Base-by-base conservation (phyloP, 2,888 invertebrate genomes). In the Heteromyza rotundicornis region DNA sequence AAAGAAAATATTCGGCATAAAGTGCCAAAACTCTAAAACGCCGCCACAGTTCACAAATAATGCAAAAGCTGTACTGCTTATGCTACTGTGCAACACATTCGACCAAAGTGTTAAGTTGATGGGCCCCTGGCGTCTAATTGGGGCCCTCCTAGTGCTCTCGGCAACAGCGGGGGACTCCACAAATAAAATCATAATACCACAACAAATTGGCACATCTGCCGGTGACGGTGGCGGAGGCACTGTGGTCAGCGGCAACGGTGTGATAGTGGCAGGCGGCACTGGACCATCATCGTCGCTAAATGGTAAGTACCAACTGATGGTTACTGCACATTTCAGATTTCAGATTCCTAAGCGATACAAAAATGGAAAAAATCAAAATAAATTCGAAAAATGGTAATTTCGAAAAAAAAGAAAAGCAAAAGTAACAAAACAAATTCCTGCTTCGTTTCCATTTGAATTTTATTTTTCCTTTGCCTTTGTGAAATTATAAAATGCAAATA, bases 141-240 rank as follows among this genome's bases (percentile, higher is more conserved):
- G 82, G 74, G 82, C 80, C 81, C 83, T 83, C 79, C 80, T 83
- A 70, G 77, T 83, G 82, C 80, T 83, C 66, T 77, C 79, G 73
- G 80, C 81, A 75, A 82, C 80, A 73, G 79, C 78, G 80, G 82
- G 82, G 80, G 81, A 82, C 78, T 81, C 82, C 80, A 81, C 79
- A 68, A 81, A 80, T 63, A 78, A 78, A 71, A 78, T 81, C 68
- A 75, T 77, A 65, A 72, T 78, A 75, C 76, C 81, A 60, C 81
- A 76, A 58, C 67, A 66, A 68, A 65, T 57, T 68, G 19, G 66
- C 63, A 59, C 64, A 66, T 44, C 77, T 61, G 72, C 75, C 65
- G 75, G 79, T 70, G 77, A 77, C 40, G 68, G 74, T 59, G 80
- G 77, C 60, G 53, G 52, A 40, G 65, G 68, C 52, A 67, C 69